Evolutionary conservation across 2,888 invertebrate species (phyloP), one percentile per base, ranked within the genome.

Genomic region (Phlogophora meticulosa): DNA sequence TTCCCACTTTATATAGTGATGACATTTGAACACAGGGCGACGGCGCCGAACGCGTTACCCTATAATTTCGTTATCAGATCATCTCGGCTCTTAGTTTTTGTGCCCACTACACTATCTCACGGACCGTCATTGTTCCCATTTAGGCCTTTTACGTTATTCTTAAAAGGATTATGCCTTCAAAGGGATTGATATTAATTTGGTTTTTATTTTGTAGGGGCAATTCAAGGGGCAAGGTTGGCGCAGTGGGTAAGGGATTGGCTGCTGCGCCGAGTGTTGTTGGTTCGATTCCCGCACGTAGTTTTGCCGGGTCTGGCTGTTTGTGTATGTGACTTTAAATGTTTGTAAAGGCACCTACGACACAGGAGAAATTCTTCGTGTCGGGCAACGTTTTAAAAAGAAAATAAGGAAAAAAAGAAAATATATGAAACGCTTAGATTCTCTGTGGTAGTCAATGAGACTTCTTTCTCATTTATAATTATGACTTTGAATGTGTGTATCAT

Each of bases 61-160:
- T 89, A 88, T 90, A 90, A 91, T 91, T 91, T 89, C 69, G 85
- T 91, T 92, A 92, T 92, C 92, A 85, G 75, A 75, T 61, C 85
- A 91, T 92, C 91, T 89, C 82, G 85, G 85, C 83, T 86, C 88
- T 90, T 88, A 86, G 87, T 86, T 90, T 91, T 89, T 89, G 85
- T 88, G 80, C 83, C 81, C 84, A 71, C 85, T 82, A 78, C 80
- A 79, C 86, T 87, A 87, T 90, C 90, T 87, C 85, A 86, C 83
- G 85, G 81, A 81, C 77, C 85, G 83, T 82, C 86, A 85, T 88
- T 89, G 88, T 90, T 87, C 87, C 84, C 84, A 85, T 87, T 89
- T 87, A 80, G 76, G 71, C 52, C 67, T 80, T 81, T 75, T 68
- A 65, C 22, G 5, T 62, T 69, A 67, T 66, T 55, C 32, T 59